Evolutionary conservation across 2,113 vertebrate genomes (phyloP).

Genomic region (Salminus brasiliensis): DNA sequence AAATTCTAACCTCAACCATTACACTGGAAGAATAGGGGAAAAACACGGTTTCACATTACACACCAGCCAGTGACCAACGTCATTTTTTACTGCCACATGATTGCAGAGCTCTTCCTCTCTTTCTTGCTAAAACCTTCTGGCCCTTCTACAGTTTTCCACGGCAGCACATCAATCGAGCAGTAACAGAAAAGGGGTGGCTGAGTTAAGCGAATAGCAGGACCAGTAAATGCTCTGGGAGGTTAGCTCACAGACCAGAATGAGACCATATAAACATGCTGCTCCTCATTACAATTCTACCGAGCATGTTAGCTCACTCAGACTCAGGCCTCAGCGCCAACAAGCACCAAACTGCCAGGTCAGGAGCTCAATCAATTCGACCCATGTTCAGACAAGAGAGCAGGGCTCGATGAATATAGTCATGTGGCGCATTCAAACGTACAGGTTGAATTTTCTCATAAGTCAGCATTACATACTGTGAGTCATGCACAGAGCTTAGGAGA

Average conservation of each 20-base stretch:
- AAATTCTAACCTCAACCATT: background rate
- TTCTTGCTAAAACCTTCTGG: background rate
- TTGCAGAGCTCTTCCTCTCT: background rate
- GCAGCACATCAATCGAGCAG: background rate
- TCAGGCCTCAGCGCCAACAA: background rate
- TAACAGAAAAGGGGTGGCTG: background rate
- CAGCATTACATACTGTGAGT: conserved; percentile 10
- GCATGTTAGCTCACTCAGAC: background rate
- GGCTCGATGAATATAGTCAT: background rate
- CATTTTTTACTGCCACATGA: background rate
- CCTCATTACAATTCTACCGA: background rate
- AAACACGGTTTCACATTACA: background rate
- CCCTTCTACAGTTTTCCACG: background rate
- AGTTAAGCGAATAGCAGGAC: background rate
- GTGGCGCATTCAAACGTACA: background rate
- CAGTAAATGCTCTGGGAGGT: background rate
- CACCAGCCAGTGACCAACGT: conserved; percentile 11
- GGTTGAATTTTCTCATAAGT: conserved; percentile 18
- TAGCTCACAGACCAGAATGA: background rate
- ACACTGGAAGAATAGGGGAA: background rate
- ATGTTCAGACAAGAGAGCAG: background rate
- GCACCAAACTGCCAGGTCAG: background rate
- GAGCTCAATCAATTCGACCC: background rate
- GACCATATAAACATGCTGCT: background rate
- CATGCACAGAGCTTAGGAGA: background rate